Base-by-base conservation (phyloP, 2,888 invertebrate species). In the Ochropacha duplaris region DNA sequence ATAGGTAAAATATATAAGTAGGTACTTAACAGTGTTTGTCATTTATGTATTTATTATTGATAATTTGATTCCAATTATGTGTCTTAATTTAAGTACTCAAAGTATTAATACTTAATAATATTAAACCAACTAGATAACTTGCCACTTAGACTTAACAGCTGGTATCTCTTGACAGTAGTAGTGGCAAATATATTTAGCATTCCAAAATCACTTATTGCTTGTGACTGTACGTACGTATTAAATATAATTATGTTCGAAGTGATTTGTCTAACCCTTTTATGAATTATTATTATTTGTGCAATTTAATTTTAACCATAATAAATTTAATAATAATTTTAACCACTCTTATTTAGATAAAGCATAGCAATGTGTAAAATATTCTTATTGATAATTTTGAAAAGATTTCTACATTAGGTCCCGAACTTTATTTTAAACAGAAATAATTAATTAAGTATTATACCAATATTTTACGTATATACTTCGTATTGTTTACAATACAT, bases 241-340 rank as follows among this genome's bases (percentile, higher is more conserved):
- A 31, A 52, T 31, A 52, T 26, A 14, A 52, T 52, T 52, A 52
- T 34, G 52, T 52, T 52, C 9, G 34, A 52, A 52, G 76, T 70
- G 68, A 71, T 62, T 61, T 44, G 19, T 19, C 16, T 68, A 69
- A 65, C 58, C 59, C 22, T 36, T 24, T 50, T 61, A 65, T 59
- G 54, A 22, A n/a, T 44, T 49, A 60, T 64, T 69, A 66, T 62
- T 73, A 62, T 57, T 72, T 69, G 76, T 74, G 73, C 72, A 74
- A 74, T 73, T 68, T 71, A 62, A 68, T 71, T 69, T 68, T 64
- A 69, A 65, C 69, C 66, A 68, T 62, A 69, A 64, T 58, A n/a
- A n/a, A n/a, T n/a, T n/a, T n/a, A n/a, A n/a, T n/a, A n/a, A n/a
- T n/a, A n/a, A n/a, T n/a, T n/a, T n/a, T n/a, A 69, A 57, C 74